Base-by-base conservation (phyloP, 1,140 invertebrate genomes). In the Drosophila lini region DNA sequence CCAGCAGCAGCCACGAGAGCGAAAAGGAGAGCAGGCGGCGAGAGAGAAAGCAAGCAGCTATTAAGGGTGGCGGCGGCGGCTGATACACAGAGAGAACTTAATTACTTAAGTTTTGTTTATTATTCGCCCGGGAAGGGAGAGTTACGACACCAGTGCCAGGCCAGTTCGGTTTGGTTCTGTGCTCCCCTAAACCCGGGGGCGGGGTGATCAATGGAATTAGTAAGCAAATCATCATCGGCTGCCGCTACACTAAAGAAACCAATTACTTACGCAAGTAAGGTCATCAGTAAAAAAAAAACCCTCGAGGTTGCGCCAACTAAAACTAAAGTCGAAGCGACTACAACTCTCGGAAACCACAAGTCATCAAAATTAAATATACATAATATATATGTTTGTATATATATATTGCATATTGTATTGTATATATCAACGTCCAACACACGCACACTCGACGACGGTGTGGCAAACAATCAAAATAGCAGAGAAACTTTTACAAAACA, bases 301-400 rank as follows among this genome's bases (percentile, higher is more conserved):
- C 65, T 42, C 79, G 82, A 86, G 82, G 75, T 79, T 85, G 62
- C 69, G 62, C 69, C 53, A 79, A 75, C 55, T 64, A 74, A 61
- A 80, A 74, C 58, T 64, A 78, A 61, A 77, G 69, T 56, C 45
- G 52, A 76, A 70, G 28, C 65, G 52, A 71, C 25, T 31, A 82
- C 60, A 74, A 85, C 74, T 68, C 81, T 74, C 36, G 16, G 31
- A 81, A 81, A 81, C 73, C 62, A 70, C 78, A 77, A 81, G 79
- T 81, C 79, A 81, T 81, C 61, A 68, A 78, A 82, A 79, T 83
- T 78, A 82, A 69, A 69, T 69, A 82, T 74, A 82, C 31, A 79
- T 74, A 82, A 79, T 74, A 82, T 50, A 74, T 19, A 8, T 31
- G 19, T 65, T 34, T 22, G 6, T 15, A 28, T 53, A 40, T 16